These are phyloP conservation scores for Agrotis ipsilon DNA, from an alignment of 2,888 invertebrate species.

Conservation along the genomic window DNA sequence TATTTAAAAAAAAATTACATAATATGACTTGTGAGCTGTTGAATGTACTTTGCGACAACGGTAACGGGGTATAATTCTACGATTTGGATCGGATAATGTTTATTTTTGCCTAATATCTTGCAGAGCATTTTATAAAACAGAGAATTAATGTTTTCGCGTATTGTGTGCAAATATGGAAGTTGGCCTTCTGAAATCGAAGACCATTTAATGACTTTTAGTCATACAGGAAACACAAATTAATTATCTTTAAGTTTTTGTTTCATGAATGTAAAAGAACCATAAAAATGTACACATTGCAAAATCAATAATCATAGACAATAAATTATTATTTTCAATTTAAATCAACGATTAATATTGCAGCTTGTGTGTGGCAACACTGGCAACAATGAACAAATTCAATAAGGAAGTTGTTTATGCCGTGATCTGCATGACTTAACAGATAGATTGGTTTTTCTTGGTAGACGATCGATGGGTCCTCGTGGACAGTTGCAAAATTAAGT, in stretches of 20 bases:
- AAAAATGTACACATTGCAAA: conserved; percentile 25
- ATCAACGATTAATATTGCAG: conserved; percentile 47
- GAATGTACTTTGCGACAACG: too few relatives aligned
- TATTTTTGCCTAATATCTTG: neutral
- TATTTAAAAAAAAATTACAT: too few relatives aligned
- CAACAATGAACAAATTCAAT: conserved; percentile 58
- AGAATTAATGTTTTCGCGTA: neutral
- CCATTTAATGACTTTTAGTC: conserved; percentile 8
- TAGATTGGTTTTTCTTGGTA: conserved; percentile 50
- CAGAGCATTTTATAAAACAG: too few relatives aligned
- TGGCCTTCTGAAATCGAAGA: conserved; percentile 20
- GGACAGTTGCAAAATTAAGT: neutral
- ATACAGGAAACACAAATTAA: conserved; percentile 15
- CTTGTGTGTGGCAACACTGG: conserved; percentile 44
- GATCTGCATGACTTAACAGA: conserved; percentile 64
- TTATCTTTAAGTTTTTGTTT: neutral
- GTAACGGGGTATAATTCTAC: too few relatives aligned
- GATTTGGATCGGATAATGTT: too few relatives aligned
- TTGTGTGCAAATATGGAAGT: neutral
- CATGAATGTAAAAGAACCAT: neutral
- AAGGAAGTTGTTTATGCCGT: conserved; percentile 58
- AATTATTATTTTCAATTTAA: conserved; percentile 35
- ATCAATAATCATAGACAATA: conserved; percentile 33
- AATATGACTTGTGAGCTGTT: too few relatives aligned
- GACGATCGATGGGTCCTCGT: conserved; percentile 8